Percentiles rank a stretch among this genome's conserved stretches.
Conservation (phyloP, 2,888 invertebrate genomes). For the Drosophila stalkeri region DNA sequence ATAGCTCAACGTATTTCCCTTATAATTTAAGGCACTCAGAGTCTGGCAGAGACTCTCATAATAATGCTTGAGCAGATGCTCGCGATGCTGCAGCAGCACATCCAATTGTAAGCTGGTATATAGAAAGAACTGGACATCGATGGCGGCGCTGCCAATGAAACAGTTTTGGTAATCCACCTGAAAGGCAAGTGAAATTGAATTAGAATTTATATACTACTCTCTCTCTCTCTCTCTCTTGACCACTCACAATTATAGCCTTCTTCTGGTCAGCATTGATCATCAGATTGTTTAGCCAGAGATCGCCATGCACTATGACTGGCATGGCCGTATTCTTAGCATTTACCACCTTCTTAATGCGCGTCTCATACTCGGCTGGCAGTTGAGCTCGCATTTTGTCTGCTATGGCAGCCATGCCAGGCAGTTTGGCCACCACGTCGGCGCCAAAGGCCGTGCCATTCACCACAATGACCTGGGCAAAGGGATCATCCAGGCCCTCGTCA, state of each 20-base stretch:
- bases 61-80: conserved; percentile 73
- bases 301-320: conserved; percentile 86
- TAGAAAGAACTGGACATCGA: conserved; percentile 83
- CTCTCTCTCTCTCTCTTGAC: not conserved
- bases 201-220: not conserved
- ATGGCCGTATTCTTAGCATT: conserved; percentile 54
- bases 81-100: conserved; percentile 66
- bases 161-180: conserved; percentile 84
- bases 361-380: conserved; percentile 41
- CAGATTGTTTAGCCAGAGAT: conserved; percentile 86
- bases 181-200: not conserved
- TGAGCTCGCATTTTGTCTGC: conserved; percentile 81
- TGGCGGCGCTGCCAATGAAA: conserved; percentile 79
- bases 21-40: conserved; percentile 47
- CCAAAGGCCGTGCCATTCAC: conserved; percentile 60
- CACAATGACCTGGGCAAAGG: conserved; percentile 40
- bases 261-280: conserved; percentile 41
- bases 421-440: conserved; percentile 41
- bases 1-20: conserved; percentile 54
- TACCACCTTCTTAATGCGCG: conserved; percentile 60
- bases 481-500: conserved; percentile 49
- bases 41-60: conserved; percentile 61
- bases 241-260: conserved; percentile 70
- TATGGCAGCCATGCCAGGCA: conserved; percentile 83
- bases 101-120: conserved; percentile 78